Base-by-base conservation (phyloP, 1,140 invertebrate genomes). In the Pogonus chalceus region DNA sequence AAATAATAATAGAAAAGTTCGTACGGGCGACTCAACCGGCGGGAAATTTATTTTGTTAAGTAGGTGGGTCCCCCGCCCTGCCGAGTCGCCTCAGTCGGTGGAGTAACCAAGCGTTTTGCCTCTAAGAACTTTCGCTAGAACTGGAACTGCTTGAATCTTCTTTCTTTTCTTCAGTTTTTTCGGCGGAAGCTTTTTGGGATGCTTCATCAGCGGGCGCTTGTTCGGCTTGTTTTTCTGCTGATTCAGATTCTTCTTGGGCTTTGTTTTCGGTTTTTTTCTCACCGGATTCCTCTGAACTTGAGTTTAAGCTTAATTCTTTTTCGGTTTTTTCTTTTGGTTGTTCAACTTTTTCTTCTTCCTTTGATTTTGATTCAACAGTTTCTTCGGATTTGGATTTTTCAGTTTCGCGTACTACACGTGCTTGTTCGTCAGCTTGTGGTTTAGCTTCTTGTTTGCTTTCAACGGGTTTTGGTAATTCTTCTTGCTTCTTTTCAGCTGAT, bases 331-430 rank as follows among this genome's bases (percentile, higher is more conserved):
- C 37, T 43, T 9, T 43, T 43, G 3, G 3, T 12, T 18, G 37
- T 22, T 26, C 47, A 20, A 20, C 20, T 50, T 50, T 21, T 31
- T 31, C 23, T 54, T 35, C 26, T 24, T 54, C 56, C 1, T 20
- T 24, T 16, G 54, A 20, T 24, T 48, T 20, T 52, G 48, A 2
- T 53, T 48, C 12, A 18, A n/a, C n/a, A n/a, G n/a, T n/a, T n/a
- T 52, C 31, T 37, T 46, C 24, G 20, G 35, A 24, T 22, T 51
- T 46, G 14, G 48, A 24, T 43, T 43, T 7, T 43, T 43, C 37
- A 43, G 37, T 18, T 43, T 43, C 37, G 37, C 37, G 37, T 9
- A 43, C 37, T 43, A 43, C 37, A 43, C 37, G 37, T 9, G 7
- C 9, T 12, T 43, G 9, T 10, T 9, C 37, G 7, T 12, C 37